Conservation (phyloP, 1,140 invertebrate genomes). For the Protaetia brevitarsis region DNA sequence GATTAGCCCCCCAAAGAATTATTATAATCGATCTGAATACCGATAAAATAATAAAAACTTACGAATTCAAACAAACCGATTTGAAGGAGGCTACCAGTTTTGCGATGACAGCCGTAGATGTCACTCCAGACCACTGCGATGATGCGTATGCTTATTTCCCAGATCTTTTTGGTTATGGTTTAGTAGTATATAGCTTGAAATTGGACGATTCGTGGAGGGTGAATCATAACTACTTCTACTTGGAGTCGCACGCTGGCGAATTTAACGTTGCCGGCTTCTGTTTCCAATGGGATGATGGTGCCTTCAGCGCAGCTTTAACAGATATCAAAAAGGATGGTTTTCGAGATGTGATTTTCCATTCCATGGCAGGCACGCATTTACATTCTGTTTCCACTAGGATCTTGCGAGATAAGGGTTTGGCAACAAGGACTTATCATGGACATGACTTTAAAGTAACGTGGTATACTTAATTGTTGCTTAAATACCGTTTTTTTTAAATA, state of each 20-base stretch:
- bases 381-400: slow-evolving; percentile 60
- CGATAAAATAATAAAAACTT: slow-evolving; percentile 49
- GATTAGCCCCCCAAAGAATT: slow-evolving; percentile 60
- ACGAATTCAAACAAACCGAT: slow-evolving; percentile 51
- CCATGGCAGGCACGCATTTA: slow-evolving; percentile 60
- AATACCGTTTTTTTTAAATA: slow-evolving; percentile 50
- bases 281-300: slow-evolving; percentile 73
- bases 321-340: slow-evolving; percentile 51
- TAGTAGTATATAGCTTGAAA: slow-evolving; percentile 67
- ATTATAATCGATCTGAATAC: slow-evolving; percentile 65
- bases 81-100: slow-evolving; percentile 49
- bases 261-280: slow-evolving; percentile 66
- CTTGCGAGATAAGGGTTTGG: too few species aligned
- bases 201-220: slow-evolving; percentile 58
- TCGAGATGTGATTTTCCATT: slow-evolving; percentile 61
- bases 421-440: slow-evolving; percentile 55
- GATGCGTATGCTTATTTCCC: slow-evolving; percentile 66
- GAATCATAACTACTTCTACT: slow-evolving; percentile 66
- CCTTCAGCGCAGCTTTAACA: slow-evolving; percentile 58
- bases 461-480: slow-evolving; percentile 50
- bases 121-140: slow-evolving; percentile 54
- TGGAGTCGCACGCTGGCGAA: slow-evolving; percentile 63
- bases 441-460: slow-evolving; percentile 49
- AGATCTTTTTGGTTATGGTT: slow-evolving; percentile 60
- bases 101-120: slow-evolving; percentile 63